These are phyloP conservation scores for Astur gentilis DNA, from an alignment of 2,113 vertebrate species.

Conservation along the genomic window DNA sequence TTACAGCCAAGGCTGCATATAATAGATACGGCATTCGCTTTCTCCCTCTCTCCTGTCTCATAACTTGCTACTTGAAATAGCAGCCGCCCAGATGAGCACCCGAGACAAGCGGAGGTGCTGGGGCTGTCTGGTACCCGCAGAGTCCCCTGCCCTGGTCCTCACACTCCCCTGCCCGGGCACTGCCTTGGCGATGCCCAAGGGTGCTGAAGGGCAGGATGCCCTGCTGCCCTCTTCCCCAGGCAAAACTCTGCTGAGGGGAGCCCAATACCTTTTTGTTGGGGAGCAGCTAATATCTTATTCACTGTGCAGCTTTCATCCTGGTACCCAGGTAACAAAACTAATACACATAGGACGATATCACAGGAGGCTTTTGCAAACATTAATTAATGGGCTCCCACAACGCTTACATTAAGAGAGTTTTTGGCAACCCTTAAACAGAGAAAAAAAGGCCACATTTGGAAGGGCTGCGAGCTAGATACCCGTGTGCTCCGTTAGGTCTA, in stretches of 20 bases:
- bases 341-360: fast-evolving
- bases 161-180: neutral
- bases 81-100: fast-evolving
- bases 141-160: neutral
- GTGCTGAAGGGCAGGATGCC: neutral
- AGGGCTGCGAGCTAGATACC: neutral
- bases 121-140: fast-evolving
- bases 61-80: fast-evolving
- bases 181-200: neutral
- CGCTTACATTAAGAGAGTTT: neutral
- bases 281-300: too few species aligned
- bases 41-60: neutral
- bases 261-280: neutral
- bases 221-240: neutral
- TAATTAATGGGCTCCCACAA: neutral
- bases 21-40: neutral
- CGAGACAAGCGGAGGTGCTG: fast-evolving
- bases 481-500: fast-evolving
- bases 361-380: neutral
- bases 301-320: fast-evolving
- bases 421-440: neutral
- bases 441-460: fast-evolving
- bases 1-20: constrained; percentile 33
- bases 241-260: neutral
- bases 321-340: neutral